A percentile compares a stretch with the other conserved stretches of the same genome.
phyloP scores from a whole-genome alignment of 2,888 invertebrate genomes.

The Gymnocheta viridis region DNA sequence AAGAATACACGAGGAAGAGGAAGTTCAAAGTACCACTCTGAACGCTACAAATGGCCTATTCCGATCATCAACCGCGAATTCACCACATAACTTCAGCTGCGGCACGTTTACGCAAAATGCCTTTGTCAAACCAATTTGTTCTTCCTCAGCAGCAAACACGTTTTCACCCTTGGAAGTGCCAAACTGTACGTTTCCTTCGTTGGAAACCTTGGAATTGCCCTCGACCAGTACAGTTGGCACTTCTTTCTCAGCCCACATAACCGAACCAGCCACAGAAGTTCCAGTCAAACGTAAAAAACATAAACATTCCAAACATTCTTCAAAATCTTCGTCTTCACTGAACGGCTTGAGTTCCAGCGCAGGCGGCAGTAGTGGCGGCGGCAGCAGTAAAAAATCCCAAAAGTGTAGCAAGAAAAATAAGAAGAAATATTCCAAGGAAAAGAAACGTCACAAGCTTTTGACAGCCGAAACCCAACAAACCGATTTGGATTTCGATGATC shows the following conservation, averaged over 20 bases:
- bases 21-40: conserved; percentile 67
- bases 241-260: conserved; percentile 56
- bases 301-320: conserved; percentile 82
- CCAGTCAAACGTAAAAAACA: conserved; percentile 82
- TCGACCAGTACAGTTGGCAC: conserved; percentile 71
- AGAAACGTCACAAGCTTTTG: conserved; percentile 76
- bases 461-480: conserved; percentile 58
- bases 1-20: conserved; percentile 89
- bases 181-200: conserved; percentile 73
- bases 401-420: conserved; percentile 81
- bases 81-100: conserved; percentile 54
- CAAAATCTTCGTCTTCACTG: conserved; percentile 78
- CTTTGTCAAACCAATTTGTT: conserved; percentile 63
- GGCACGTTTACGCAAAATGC: conserved; percentile 38
- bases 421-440: conserved; percentile 81
- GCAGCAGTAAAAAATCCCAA: conserved; percentile 74
- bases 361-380: conserved; percentile 58
- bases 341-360: conserved; percentile 57
- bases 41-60: conserved; percentile 52
- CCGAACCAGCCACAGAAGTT: conserved; percentile 25
- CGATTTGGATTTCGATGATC: conserved; percentile 76
- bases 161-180: conserved; percentile 33
- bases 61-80: conserved; percentile 14
- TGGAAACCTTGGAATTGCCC: conserved; percentile 78
- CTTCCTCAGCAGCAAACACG: conserved; percentile 14